Conservation (phyloP, 2,797 vertebrate species). For the Tragelaphus oryx region DNA sequence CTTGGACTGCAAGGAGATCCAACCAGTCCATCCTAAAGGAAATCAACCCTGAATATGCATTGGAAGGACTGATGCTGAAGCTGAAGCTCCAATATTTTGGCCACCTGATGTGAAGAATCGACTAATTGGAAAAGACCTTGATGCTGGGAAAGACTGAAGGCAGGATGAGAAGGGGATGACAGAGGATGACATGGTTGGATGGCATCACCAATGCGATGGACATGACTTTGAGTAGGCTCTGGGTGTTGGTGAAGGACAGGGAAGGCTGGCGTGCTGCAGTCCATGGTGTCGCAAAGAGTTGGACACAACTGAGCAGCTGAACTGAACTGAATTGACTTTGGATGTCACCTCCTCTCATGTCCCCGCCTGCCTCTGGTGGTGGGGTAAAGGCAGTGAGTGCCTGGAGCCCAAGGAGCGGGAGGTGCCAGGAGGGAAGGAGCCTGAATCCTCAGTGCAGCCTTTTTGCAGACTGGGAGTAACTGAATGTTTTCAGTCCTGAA, state of each 20-base stretch:
- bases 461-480: slow-evolving; percentile 38
- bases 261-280: neutral
- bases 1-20: neutral
- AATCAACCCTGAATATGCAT: neutral
- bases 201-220: neutral
- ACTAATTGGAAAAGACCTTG: neutral
- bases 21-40: neutral
- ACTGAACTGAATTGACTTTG: neutral
- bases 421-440: neutral
- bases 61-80: neutral
- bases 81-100: neutral
- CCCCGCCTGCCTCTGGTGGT: neutral
- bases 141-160: neutral
- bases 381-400: neutral
- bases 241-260: neutral
- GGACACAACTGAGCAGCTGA: neutral
- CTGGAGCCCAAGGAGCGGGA: neutral
- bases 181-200: neutral
- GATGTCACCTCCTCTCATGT: neutral
- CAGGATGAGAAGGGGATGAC: neutral
- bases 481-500: neutral
- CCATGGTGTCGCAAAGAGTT: neutral
- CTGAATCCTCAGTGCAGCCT: neutral
- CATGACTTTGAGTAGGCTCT: neutral
- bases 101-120: neutral